phyloP scores from a whole-genome alignment of 2,113 vertebrate genomes.

The Ophthalmotilapia sp. region DNA sequence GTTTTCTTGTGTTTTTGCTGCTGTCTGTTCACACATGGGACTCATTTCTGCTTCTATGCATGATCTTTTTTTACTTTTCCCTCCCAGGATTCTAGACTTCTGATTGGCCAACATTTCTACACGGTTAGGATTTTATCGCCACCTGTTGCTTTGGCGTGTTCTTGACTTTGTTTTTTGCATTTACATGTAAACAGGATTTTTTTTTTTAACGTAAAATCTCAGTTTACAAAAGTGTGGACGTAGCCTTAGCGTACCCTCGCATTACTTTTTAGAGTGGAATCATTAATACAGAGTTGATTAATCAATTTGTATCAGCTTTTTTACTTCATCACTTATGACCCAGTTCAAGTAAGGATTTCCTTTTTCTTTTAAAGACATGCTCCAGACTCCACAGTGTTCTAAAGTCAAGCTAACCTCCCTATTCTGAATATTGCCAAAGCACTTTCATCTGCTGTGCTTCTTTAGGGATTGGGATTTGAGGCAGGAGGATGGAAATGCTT shows the following conservation, averaged over 20 bases:
- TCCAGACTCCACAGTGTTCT: neutral
- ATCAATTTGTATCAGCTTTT: neutral
- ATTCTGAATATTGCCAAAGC: neutral
- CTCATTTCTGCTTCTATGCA: neutral
- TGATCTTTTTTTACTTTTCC: accelerated
- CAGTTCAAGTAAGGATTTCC: neutral
- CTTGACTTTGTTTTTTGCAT: neutral
- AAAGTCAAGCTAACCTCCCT: neutral
- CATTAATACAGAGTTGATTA: neutral
- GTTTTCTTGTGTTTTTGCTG: neutral
- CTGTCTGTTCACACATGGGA: neutral
- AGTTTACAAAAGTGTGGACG: neutral
- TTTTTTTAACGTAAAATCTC: neutral
- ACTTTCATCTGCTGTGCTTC: constrained; percentile 1
- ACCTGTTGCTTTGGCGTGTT: neutral
- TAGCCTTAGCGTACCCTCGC: neutral
- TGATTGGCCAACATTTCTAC: neutral
- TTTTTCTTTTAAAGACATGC: neutral
- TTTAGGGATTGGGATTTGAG: constrained; percentile 23
- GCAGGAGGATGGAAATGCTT: neutral
- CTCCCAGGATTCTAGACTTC: neutral
- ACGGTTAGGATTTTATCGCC: neutral
- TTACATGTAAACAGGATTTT: neutral
- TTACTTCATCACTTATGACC: neutral
- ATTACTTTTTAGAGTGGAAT: neutral